Conservation (phyloP, 2,113 vertebrate genomes). For the Isurus oxyrinchus region DNA sequence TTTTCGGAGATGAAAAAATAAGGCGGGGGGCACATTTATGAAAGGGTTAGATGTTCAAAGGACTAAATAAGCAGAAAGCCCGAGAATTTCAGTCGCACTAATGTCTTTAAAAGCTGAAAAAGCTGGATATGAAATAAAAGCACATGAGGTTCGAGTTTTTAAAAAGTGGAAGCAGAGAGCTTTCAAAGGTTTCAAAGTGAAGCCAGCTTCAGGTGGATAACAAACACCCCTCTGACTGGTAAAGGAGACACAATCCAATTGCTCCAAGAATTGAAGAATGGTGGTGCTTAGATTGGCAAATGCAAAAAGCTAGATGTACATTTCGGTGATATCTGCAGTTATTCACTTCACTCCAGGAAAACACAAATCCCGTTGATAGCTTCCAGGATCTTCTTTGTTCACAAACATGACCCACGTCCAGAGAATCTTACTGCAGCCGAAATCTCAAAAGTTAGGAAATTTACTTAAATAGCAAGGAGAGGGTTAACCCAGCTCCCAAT, state of each 20-base stretch:
- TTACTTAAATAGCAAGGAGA: no score
- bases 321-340: not conserved
- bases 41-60: not conserved
- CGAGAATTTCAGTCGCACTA: not conserved
- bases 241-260: no score
- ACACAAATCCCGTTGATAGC: not conserved
- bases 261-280: not conserved
- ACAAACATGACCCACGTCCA: no score
- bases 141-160: not conserved
- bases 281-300: not conserved
- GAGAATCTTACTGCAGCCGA: no score
- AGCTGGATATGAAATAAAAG: not conserved
- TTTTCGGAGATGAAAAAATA: not conserved
- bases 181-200: not conserved
- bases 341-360: not conserved
- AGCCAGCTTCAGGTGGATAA: not conserved
- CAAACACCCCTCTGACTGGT: not conserved
- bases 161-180: not conserved
- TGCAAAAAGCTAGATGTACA: no score
- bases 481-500: no score
- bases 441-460: no score
- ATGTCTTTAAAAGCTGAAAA: not conserved
- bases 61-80: not conserved
- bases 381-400: not conserved
- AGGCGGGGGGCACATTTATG: not conserved